Conservation (phyloP, 2,888 invertebrate genomes). For the Phania funesta region DNA sequence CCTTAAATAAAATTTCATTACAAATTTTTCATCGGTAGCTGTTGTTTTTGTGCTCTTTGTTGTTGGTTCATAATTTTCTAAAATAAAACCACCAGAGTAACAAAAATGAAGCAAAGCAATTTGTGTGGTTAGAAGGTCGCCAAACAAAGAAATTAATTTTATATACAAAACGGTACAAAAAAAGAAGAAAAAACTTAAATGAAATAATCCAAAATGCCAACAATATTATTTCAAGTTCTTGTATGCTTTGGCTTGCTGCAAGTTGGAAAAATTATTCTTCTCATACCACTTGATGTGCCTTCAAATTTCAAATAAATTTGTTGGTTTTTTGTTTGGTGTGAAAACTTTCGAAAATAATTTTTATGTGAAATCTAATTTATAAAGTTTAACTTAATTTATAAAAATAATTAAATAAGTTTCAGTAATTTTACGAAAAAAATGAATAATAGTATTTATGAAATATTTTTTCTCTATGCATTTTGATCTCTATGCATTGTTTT, state of each 20-base stretch:
- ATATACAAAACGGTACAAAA: slow-evolving; percentile 40
- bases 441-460: no score
- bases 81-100: slow-evolving; percentile 18
- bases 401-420: background rate
- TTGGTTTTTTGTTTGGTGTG: slow-evolving; percentile 10
- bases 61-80: slow-evolving; percentile 38
- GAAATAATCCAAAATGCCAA: slow-evolving; percentile 58
- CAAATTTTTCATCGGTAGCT: slow-evolving; percentile 4
- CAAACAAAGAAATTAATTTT: slow-evolving; percentile 67
- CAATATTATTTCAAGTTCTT: slow-evolving; percentile 37
- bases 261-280: background rate
- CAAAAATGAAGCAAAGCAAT: slow-evolving; percentile 59
- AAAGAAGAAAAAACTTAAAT: slow-evolving; percentile 30
- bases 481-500: no score
- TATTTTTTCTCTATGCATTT: no score
- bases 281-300: background rate
- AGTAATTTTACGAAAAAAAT: no score
- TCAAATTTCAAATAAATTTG: no score
- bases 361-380: slow-evolving; percentile 50
- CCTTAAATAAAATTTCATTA: slow-evolving; percentile 60
- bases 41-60: background rate
- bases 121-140: slow-evolving; percentile 66
- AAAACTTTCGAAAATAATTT: slow-evolving; percentile 47
- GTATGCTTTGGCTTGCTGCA: background rate
- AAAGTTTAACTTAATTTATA: slow-evolving; percentile 56